Percentiles rank a stretch among this genome's conserved stretches.
phyloP scores from a whole-genome alignment of 2,113 vertebrate genomes.

The Thalassarche chlororhynchos region DNA sequence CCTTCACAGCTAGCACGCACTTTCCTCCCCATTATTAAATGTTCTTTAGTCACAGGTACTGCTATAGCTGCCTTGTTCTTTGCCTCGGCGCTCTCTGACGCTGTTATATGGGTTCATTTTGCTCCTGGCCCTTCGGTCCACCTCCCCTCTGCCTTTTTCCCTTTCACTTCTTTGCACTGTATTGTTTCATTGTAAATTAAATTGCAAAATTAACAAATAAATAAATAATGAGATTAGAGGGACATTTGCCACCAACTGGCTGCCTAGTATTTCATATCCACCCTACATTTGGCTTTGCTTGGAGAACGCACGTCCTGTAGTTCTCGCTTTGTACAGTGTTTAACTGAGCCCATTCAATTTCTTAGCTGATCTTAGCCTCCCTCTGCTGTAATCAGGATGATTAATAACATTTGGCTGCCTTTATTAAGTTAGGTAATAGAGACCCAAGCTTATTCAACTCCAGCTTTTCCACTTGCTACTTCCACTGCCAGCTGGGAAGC shows the following conservation, averaged over 20 bases:
- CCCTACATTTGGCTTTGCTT: background rate
- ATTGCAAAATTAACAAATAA: background rate
- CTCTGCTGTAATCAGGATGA: background rate
- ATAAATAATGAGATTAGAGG: background rate
- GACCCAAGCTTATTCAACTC: background rate
- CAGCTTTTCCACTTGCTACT: background rate
- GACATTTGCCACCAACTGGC: background rate
- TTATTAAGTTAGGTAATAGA: background rate
- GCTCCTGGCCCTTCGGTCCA: accelerated
- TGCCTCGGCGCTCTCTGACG: background rate
- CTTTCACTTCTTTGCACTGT: background rate
- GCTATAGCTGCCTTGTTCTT: background rate
- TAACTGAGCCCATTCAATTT: background rate
- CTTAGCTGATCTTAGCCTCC: background rate
- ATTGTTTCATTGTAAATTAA: background rate
- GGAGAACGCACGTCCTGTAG: accelerated
- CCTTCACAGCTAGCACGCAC: background rate
- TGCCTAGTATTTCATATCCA: background rate
- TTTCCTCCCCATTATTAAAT: background rate
- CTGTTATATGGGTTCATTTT: background rate
- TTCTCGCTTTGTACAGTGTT: background rate
- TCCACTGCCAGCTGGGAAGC: background rate
- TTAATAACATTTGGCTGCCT: background rate
- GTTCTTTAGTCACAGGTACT: background rate
- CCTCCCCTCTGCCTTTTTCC: background rate